Percentiles rank a stretch among this genome's conserved stretches.
Evolutionary conservation across 2,888 invertebrate species (phyloP).

Genomic region (Orthosia gracilis): DNA sequence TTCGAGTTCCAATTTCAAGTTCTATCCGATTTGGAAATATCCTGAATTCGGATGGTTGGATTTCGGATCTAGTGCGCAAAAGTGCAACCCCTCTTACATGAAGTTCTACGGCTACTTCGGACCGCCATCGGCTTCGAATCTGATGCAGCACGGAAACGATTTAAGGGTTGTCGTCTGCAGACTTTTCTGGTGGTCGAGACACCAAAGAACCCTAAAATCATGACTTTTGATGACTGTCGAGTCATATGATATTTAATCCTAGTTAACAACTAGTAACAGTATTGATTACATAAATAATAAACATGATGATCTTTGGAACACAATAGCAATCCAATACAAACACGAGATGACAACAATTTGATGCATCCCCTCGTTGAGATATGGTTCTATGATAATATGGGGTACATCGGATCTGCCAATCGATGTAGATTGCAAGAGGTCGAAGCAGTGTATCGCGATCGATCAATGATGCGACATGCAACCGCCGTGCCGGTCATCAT

Average conservation of each 20-base stretch:
- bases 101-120: background rate
- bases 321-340: slow-evolving; percentile 18
- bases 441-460: no score
- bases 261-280: background rate
- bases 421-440: background rate
- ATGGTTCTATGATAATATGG: background rate
- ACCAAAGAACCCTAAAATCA: background rate
- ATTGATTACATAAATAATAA: slow-evolving; percentile 7
- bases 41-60: background rate
- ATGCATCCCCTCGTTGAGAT: background rate
- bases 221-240: background rate
- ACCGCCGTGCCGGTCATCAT: no score
- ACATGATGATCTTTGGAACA: background rate
- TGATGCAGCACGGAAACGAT: background rate
- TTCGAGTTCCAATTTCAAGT: background rate
- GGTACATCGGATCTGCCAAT: background rate
- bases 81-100: background rate
- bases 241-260: background rate
- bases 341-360: slow-evolving; percentile 10
- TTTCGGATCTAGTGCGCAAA: background rate
- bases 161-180: background rate
- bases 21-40: background rate
- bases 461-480: no score
- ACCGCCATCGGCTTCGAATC: background rate
- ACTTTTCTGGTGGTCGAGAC: background rate